Evolutionary conservation across 1,140 invertebrate genomes (phyloP), one percentile per base, ranked within the genome.

Genomic region (Sarcophaga bullata): DNA sequence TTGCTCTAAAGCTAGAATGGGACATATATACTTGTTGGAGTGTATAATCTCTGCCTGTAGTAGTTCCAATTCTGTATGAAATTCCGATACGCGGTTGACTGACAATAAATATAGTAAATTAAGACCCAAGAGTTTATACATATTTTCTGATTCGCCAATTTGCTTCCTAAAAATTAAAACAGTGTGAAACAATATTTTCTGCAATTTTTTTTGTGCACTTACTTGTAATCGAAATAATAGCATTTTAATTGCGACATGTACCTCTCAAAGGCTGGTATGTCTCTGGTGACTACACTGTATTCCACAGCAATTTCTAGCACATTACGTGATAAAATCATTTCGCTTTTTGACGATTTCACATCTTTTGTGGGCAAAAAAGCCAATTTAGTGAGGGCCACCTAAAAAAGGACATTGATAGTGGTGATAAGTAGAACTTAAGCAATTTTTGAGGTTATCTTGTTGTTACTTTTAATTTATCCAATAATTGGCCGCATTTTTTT

Each of bases 181-280:
- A 81, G 25, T 37, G 25, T 37, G 25, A 37, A 37, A 37, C 25
- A 37, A 37, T 37, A 37, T 37, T 10, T 78, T 19, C 62, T 25
- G 25, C 8, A 37, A 73, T 25, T 8, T 37, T 17, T 25, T 25
- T 46, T 8, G 0, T 15, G 11, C 73, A 92, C 93, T 90, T 93
- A 96, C 92, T 97, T 97, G 90, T 98, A 99, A 92, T 99, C 98
- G 90, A 98, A 96, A 90, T 99, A 99, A 88, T 99, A 99, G 89
- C 96, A 97, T 91, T 99, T 99, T 25, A 99, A 90, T 91, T 99
- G 98, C 19, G 97, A 96, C 94, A 99, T 97, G 85, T 98, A 98
- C 87, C 97, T 92, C 90, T 99, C 98, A 91, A 99, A 99, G 0
- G 97, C 94, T 84, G 96, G 96, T 82, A 98, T 97, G 91, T 99